Evolutionary conservation across 1,140 invertebrate genomes (phyloP).

Genomic region (Drosophila guanche): DNA sequence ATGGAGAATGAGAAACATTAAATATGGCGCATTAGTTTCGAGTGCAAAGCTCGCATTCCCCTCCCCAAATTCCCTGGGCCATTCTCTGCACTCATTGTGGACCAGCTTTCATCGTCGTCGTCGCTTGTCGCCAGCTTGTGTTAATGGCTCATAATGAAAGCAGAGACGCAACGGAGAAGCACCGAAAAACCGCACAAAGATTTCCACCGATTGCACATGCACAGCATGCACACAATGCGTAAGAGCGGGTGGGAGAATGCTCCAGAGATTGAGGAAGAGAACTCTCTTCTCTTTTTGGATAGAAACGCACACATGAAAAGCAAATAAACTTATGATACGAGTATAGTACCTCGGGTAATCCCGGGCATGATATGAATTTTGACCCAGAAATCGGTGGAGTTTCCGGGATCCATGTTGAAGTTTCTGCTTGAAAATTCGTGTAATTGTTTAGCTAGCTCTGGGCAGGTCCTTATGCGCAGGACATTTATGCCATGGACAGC

Average conservation of each 20-base stretch:
- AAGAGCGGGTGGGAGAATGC: too few species aligned
- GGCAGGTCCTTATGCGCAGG: conserved; percentile 44
- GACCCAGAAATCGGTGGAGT: too few species aligned
- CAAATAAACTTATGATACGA: conserved; percentile 45
- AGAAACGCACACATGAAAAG: conserved; percentile 32
- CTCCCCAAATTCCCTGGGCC: conserved; percentile 12
- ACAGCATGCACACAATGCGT: conserved; percentile 41
- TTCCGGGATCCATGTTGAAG: neutral
- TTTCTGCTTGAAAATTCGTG: conserved; percentile 14
- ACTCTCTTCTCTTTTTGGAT: neutral
- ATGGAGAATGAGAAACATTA: conserved; percentile 42
- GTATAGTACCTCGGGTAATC: conserved; percentile 17
- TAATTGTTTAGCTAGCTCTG: conserved; percentile 42
- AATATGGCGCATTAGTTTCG: conserved; percentile 75
- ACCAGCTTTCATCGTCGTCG: conserved; percentile 19
- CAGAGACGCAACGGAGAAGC: conserved; percentile 32
- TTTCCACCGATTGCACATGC: conserved; percentile 43
- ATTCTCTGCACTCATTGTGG: conserved; percentile 8
- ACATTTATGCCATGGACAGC: conserved; percentile 59
- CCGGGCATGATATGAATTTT: too few species aligned
- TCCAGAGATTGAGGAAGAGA: neutral
- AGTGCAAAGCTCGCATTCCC: conserved; percentile 61
- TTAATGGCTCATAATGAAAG: conserved; percentile 81
- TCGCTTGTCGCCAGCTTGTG: conserved; percentile 77
- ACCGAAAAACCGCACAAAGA: conserved; percentile 61